Percentiles rank a stretch among this genome's conserved stretches.
Conservation (phyloP, 2,888 invertebrate species). For the Masnerella sp. region DNA sequence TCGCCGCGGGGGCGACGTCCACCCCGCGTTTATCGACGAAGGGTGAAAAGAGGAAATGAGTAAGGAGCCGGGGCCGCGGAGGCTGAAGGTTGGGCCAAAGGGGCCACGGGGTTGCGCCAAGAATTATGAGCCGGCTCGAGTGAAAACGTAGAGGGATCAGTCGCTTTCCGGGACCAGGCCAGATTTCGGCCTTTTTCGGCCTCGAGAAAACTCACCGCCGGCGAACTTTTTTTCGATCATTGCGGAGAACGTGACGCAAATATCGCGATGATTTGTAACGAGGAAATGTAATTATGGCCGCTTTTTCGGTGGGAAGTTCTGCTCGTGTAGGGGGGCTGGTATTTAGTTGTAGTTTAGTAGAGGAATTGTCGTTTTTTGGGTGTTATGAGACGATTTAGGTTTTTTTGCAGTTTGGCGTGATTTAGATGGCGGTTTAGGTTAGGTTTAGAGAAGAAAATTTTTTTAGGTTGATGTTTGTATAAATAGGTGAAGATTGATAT, state of each 20-base stretch:
- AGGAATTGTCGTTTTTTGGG: no score
- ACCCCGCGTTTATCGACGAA: conserved; percentile 55
- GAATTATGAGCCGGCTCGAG: conserved; percentile 70
- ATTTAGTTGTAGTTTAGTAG: no score
- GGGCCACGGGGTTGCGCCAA: conserved; percentile 64
- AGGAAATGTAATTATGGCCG: conserved; percentile 22
- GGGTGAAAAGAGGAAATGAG: conserved; percentile 63
- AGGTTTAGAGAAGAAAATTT: no score
- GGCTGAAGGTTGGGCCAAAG: conserved; percentile 60
- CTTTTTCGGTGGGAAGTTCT: no score
- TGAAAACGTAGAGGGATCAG: conserved; percentile 65
- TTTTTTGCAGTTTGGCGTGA: no score
- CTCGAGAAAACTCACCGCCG: conserved; percentile 42
- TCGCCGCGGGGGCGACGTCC: conserved; percentile 61
- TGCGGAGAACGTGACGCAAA: conserved; percentile 20
- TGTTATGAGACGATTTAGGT: no score
- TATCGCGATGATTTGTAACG: not conserved
- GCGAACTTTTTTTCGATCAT: conserved; percentile 40
- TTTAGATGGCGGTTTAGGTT: no score
- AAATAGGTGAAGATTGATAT: no score
- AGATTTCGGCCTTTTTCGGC: conserved; percentile 50
- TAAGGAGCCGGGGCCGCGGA: conserved; percentile 58
- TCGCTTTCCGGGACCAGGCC: conserved; percentile 57
- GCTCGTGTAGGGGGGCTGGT: no score
- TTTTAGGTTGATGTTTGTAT: no score